Evolutionary conservation across 1,140 invertebrate species (phyloP).

Genomic region (Nephotettix cincticeps): DNA sequence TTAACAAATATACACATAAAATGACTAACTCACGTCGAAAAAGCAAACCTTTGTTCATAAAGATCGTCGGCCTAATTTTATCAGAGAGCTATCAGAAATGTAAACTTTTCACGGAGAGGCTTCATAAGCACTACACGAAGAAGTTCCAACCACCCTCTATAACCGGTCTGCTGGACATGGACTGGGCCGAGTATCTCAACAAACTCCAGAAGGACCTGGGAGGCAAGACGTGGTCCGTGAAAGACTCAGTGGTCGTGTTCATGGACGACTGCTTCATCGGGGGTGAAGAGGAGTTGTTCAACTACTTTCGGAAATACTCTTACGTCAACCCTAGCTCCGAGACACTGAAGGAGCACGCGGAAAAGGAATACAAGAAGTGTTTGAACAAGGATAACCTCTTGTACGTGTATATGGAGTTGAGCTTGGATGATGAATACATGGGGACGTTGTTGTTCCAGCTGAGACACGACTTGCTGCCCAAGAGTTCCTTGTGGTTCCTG

Average conservation of each 20-base stretch:
- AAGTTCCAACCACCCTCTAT: not conserved
- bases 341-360: not conserved
- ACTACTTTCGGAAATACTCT: constrained; percentile 25
- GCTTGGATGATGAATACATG: constrained; percentile 19
- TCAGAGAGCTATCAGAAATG: constrained; percentile 8
- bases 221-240: constrained; percentile 34
- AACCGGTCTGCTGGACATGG: not conserved
- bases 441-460: constrained; percentile 40
- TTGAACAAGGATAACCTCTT: not conserved
- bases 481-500: constrained; percentile 39
- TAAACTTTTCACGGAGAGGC: not conserved
- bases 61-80: not conserved
- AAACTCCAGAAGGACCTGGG: not conserved
- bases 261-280: constrained; percentile 37
- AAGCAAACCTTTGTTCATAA: not conserved
- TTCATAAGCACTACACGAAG: not conserved
- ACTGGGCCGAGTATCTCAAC: not conserved
- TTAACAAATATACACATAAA: too few relatives aligned
- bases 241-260: constrained; percentile 36
- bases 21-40: not conserved
- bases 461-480: constrained; percentile 37
- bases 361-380: not conserved
- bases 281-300: constrained; percentile 35
- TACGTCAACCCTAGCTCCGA: constrained; percentile 14
- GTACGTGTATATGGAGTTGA: constrained; percentile 35